Conservation (phyloP, 1,140 invertebrate genomes). For the Harlomillsia oculata region DNA sequence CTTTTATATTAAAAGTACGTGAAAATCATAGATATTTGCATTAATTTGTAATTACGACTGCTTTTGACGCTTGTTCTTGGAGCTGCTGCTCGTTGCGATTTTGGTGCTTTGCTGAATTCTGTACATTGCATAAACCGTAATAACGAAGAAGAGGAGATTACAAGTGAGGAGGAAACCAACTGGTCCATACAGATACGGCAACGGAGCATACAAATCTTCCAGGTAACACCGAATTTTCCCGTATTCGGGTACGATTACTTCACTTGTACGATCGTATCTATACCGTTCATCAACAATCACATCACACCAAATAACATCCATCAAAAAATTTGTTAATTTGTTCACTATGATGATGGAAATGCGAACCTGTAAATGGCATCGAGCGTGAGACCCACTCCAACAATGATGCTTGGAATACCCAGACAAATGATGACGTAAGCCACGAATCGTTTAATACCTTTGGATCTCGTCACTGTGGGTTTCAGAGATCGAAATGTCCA, state of each 20-base stretch:
- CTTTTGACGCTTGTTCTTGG: conserved; percentile 7
- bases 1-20: too few species aligned
- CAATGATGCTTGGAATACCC: conserved; percentile 10
- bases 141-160: conserved; percentile 39
- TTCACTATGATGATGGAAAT: too few species aligned
- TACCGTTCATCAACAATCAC: too few species aligned
- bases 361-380: conserved; percentile 26
- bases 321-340: too few species aligned
- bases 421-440: conserved; percentile 16
- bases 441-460: conserved; percentile 20
- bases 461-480: conserved; percentile 16
- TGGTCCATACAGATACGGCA: conserved; percentile 37
- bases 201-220: conserved; percentile 11
- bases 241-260: conserved; percentile 11
- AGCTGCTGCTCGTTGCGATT: conserved; percentile 21
- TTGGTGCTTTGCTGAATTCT: conserved; percentile 36
- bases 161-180: conserved; percentile 36
- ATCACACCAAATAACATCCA: too few species aligned
- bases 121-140: conserved; percentile 38
- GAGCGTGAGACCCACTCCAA: conserved; percentile 10
- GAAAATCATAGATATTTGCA: too few species aligned
- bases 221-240: conserved; percentile 7
- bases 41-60: conserved; percentile 7
- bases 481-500: conserved; percentile 24
- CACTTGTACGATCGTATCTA: conserved; percentile 6